Evolutionary conservation across 2,797 vertebrate genomes (phyloP).

Genomic region (Poeciliopsis turneri): DNA sequence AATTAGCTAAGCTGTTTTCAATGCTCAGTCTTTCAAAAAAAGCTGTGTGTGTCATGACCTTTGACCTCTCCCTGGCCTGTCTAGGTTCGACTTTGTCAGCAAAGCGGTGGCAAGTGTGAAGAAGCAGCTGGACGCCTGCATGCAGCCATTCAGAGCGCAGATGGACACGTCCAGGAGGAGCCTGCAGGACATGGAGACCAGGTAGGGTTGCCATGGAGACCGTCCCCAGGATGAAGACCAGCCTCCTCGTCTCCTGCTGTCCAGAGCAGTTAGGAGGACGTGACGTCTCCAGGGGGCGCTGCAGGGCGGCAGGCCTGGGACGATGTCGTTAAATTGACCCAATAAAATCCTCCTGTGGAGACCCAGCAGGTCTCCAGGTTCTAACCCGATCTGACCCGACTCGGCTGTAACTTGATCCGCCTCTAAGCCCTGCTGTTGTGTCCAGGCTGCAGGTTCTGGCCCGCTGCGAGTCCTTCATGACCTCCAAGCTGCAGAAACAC

Average conservation of each 20-base stretch:
- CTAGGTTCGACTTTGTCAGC: conserved; percentile 43
- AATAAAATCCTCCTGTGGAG: not conserved
- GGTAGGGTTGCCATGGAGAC: conserved; percentile 22
- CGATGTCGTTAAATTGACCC: too few relatives aligned
- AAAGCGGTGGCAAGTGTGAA: conserved; percentile 13
- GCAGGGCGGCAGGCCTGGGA: too few relatives aligned
- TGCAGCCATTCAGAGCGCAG: conserved; percentile 12
- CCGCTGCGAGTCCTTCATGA: not conserved
- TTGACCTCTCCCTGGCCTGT: not conserved
- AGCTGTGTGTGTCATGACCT: not conserved
- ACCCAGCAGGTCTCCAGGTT: too few relatives aligned
- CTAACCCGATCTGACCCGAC: too few relatives aligned
- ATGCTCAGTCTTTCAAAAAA: too few relatives aligned
- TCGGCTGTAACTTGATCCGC: too few relatives aligned
- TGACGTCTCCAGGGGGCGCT: too few relatives aligned
- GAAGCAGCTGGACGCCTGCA: conserved; percentile 15
- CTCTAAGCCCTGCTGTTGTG: not conserved
- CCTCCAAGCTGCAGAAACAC: not conserved
- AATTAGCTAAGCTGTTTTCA: too few relatives aligned
- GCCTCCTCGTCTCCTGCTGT: too few relatives aligned
- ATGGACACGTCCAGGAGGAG: conserved; percentile 2
- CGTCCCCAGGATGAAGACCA: too few relatives aligned
- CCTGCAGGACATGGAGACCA: conserved; percentile 38
- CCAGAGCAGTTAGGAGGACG: too few relatives aligned
- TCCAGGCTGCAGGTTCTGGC: conserved; percentile 30